phyloP scores from a whole-genome alignment of 1,140 invertebrate genomes.

The Pseudomyrmex pallidus region DNA sequence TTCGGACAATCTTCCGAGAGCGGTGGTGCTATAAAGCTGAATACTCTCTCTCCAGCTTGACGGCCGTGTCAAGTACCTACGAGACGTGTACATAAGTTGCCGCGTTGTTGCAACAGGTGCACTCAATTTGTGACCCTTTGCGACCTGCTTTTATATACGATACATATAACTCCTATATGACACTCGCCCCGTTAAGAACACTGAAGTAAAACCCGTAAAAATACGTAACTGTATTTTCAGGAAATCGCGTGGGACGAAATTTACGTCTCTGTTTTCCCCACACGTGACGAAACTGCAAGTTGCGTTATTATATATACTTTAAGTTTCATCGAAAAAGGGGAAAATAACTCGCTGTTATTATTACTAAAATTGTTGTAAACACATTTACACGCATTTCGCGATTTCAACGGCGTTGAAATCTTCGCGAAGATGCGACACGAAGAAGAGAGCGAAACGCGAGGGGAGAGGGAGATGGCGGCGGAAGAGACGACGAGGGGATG shows the following conservation, averaged over 20 bases:
- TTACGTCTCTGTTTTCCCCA: background rate
- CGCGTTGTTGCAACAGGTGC: slow-evolving; percentile 71
- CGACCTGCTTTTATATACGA: slow-evolving; percentile 61
- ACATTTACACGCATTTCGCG: background rate
- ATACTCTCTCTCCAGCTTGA: slow-evolving; percentile 32
- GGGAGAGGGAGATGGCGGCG: background rate
- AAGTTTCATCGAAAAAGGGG: background rate
- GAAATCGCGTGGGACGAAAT: background rate
- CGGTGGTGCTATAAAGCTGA: slow-evolving; percentile 42
- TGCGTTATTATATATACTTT: background rate
- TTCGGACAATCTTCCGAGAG: slow-evolving; percentile 1
- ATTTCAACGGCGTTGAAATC: slow-evolving; percentile 6
- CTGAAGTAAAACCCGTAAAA: background rate
- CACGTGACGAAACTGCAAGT: background rate
- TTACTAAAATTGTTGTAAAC: background rate
- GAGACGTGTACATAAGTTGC: slow-evolving; percentile 36
- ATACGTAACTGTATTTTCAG: background rate
- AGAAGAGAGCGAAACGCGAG: background rate
- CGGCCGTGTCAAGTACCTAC: slow-evolving; percentile 38
- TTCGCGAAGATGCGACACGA: slow-evolving; percentile 19
- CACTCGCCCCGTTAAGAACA: slow-evolving; percentile 22
- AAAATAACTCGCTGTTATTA: background rate
- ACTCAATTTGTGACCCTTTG: slow-evolving; percentile 72
- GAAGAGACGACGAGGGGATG: background rate
- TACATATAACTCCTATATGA: slow-evolving; percentile 21